Evolutionary conservation across 2,797 vertebrate species (phyloP).

Genomic region (Helicolenus hilgendorfi): DNA sequence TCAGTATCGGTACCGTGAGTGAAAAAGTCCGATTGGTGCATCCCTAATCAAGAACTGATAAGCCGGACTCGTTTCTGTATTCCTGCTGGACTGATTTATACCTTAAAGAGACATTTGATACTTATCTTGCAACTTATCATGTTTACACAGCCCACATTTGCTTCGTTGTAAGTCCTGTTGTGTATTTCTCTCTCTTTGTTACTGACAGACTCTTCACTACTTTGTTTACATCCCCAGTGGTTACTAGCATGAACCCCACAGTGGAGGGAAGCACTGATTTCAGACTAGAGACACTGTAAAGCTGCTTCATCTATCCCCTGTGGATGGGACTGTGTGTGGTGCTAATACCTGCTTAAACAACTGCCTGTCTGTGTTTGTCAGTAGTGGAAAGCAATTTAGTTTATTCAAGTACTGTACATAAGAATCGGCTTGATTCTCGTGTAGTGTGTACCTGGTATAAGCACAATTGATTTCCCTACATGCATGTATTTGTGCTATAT

Average conservation of each 20-base stretch:
- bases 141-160: constrained; percentile 5
- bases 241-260: constrained; percentile 32
- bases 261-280: constrained; percentile 52
- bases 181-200: background rate
- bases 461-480: too few species aligned
- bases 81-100: background rate
- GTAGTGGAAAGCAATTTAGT: background rate
- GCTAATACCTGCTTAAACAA: constrained; percentile 75
- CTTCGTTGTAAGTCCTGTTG: background rate
- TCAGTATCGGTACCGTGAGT: too few species aligned
- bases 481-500: background rate
- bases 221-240: constrained; percentile 37
- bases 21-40: too few species aligned
- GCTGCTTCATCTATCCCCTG: constrained; percentile 50
- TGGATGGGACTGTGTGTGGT: constrained; percentile 9
- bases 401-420: too few species aligned
- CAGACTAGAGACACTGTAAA: constrained; percentile 49
- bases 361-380: background rate
- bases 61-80: background rate
- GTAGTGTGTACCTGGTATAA: too few species aligned
- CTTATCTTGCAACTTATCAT: background rate
- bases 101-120: background rate
- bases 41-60: background rate
- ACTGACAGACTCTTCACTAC: constrained; percentile 3
- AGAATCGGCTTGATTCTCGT: too few species aligned